Conservation (phyloP, 1,140 invertebrate species). For the Drosophila sechellia region DNA sequence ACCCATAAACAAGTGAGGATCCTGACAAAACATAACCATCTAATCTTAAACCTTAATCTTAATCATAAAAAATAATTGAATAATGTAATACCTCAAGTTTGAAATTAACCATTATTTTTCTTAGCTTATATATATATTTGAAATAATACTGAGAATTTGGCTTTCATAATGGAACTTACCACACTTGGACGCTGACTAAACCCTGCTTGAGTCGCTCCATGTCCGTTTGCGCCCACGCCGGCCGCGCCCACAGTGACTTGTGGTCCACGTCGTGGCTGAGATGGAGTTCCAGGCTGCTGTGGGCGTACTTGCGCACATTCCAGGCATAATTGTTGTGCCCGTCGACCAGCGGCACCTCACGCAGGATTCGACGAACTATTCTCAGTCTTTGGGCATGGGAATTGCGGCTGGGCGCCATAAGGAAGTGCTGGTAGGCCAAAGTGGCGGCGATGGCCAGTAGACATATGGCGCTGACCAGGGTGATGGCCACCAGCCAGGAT, state of each 20-base stretch:
- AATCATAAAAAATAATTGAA: no score
- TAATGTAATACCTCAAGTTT: no score
- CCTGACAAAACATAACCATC: no score
- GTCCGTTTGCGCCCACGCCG: conserved; percentile 94
- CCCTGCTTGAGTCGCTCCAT: conserved; percentile 92
- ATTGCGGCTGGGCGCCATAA: conserved; percentile 85
- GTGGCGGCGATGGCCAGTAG: conserved; percentile 75
- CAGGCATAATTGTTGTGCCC: conserved; percentile 96
- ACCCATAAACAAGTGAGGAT: no score
- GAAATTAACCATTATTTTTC: no score
- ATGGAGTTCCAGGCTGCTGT: conserved; percentile 92
- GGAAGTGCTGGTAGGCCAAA: conserved; percentile 79
- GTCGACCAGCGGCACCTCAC: conserved; percentile 87
- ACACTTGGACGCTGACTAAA: conserved; percentile 92
- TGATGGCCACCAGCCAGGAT: conserved; percentile 72
- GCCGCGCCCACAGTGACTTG: conserved; percentile 91
- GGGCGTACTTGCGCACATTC: conserved; percentile 92
- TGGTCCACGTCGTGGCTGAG: conserved; percentile 89
- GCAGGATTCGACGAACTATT: conserved; percentile 86
- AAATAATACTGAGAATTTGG: not conserved
- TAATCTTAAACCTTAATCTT: not conserved
- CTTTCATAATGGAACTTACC: conserved; percentile 76
- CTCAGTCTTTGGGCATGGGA: conserved; percentile 86
- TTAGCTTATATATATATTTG: no score
- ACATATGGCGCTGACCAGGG: conserved; percentile 72